Evolutionary conservation across 1,140 invertebrate species (phyloP).

Genomic region (Hypothenemus hampei): DNA sequence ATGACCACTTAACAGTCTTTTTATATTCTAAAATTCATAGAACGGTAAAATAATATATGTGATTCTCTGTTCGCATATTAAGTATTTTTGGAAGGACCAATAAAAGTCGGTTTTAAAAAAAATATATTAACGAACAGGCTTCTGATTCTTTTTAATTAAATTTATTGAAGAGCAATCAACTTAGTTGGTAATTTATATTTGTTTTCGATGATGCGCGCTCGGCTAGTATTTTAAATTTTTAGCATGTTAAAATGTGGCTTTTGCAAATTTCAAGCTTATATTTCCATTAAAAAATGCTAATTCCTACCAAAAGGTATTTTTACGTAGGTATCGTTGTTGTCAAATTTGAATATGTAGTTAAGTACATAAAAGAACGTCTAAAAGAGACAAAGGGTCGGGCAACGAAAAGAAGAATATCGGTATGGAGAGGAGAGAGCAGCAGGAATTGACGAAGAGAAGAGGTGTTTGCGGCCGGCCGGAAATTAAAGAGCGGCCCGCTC

Average conservation of each 20-base stretch:
- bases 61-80: conserved; percentile 7
- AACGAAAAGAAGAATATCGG: neutral
- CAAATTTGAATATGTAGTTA: too few species aligned
- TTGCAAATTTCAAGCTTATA: too few species aligned
- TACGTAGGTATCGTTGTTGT: too few species aligned
- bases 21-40: conserved; percentile 10
- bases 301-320: too few species aligned
- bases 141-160: conserved; percentile 13
- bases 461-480: conserved; percentile 39
- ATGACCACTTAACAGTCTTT: conserved; percentile 2
- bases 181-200: conserved; percentile 10
- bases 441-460: conserved; percentile 27
- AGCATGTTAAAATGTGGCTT: conserved; percentile 9
- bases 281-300: too few species aligned
- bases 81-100: neutral
- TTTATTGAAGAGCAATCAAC: conserved; percentile 6
- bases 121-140: conserved; percentile 8
- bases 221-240: conserved; percentile 10
- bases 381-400: too few species aligned
- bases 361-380: too few species aligned
- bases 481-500: conserved; percentile 41
- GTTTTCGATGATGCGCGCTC: neutral
- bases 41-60: conserved; percentile 14
- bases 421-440: neutral
- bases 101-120: conserved; percentile 3